These are phyloP conservation scores for Spinibarbus caldwelli DNA, from an alignment of 2,797 vertebrate species.

Conservation along the genomic window DNA sequence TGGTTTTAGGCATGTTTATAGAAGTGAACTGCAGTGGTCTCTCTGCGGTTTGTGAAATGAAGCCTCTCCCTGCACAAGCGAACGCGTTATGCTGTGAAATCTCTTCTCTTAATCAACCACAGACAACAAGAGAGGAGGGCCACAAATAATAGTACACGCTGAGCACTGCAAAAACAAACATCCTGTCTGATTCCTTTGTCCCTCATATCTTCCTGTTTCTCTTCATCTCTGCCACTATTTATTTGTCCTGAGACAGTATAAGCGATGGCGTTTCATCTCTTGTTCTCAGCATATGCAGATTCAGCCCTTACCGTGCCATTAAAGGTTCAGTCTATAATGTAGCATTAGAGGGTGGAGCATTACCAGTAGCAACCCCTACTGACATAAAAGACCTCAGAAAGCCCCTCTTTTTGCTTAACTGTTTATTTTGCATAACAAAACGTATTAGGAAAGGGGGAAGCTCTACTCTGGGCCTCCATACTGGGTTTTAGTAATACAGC, in stretches of 20 bases:
- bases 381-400: constrained; percentile 43
- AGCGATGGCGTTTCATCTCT: constrained; percentile 10
- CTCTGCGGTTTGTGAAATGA: constrained; percentile 49
- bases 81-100: constrained; percentile 37
- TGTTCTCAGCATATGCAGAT: constrained; percentile 45
- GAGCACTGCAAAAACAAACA: constrained; percentile 53
- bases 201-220: constrained; percentile 35
- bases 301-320: constrained; percentile 43
- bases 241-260: constrained; percentile 6
- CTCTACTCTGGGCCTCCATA: constrained; percentile 23
- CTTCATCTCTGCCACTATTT: constrained; percentile 36
- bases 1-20: constrained; percentile 50
- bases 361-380: constrained; percentile 36
- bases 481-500: constrained; percentile 41
- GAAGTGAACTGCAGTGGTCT: constrained; percentile 44
- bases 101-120: constrained; percentile 47
- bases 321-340: constrained; percentile 32
- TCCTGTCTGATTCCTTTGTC: constrained; percentile 43
- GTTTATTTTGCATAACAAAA: constrained; percentile 51
- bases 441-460: constrained; percentile 16
- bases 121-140: constrained; percentile 39
- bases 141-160: constrained; percentile 43
- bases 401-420: constrained; percentile 30
- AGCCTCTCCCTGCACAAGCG: constrained; percentile 31
- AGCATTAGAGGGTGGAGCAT: constrained; percentile 42